Conservation (phyloP, 2,113 vertebrate genomes). For the Tricholaema leucomelas region DNA sequence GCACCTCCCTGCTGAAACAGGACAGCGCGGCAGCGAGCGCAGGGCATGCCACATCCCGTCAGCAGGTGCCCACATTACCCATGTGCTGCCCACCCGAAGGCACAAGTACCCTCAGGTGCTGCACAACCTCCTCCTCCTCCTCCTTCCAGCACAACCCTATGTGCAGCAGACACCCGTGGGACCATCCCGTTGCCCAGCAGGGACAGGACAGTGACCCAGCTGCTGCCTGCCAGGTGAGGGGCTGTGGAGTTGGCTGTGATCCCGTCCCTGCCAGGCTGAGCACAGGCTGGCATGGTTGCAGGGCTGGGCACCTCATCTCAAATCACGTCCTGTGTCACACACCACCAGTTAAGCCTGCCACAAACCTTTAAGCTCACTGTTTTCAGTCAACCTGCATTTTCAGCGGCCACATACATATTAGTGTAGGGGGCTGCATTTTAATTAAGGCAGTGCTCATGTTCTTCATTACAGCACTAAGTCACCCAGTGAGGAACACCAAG, state of each 20-base stretch:
- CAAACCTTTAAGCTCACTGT: background rate
- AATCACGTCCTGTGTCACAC: background rate
- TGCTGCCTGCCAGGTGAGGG: background rate
- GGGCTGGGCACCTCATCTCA: background rate
- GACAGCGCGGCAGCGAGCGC: background rate
- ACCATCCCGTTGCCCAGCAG: fast-evolving
- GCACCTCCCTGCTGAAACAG: background rate
- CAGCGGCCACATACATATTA: conserved; percentile 18
- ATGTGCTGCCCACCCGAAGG: fast-evolving
- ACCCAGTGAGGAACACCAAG: conserved; percentile 8
- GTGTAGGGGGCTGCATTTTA: background rate
- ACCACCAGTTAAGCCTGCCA: background rate
- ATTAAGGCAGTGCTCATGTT: conserved; percentile 19
- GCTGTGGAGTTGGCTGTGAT: background rate
- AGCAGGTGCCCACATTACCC: fast-evolving
- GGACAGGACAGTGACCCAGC: background rate
- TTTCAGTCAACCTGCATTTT: conserved; percentile 5
- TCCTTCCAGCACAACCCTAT: too few species aligned
- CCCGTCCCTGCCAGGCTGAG: background rate
- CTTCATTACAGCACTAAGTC: conserved; percentile 40
- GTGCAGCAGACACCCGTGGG: fast-evolving
- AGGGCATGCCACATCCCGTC: fast-evolving
- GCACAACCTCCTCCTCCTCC: too few species aligned
- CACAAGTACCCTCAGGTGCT: background rate
- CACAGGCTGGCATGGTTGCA: fast-evolving